These are phyloP conservation scores for Anolis carolinensis DNA, from an alignment of 2,113 vertebrate genomes.

Conservation along the genomic window DNA sequence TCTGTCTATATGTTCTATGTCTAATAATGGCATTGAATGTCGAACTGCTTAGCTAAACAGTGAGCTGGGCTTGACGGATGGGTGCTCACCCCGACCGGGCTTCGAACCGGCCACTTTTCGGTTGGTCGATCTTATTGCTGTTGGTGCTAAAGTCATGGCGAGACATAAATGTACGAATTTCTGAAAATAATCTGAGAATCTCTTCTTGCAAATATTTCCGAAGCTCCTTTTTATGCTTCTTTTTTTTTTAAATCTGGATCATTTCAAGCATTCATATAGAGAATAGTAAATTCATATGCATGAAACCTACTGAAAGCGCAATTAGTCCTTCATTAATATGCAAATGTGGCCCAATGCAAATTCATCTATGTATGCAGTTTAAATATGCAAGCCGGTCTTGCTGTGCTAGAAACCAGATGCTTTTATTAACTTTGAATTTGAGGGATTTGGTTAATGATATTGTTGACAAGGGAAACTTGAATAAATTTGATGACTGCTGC, in stretches of 20 bases:
- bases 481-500: slow-evolving; percentile 74
- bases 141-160: slow-evolving; percentile 56
- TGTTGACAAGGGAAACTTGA: slow-evolving; percentile 76
- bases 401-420: slow-evolving; percentile 73
- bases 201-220: slow-evolving; percentile 59
- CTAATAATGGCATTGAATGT: too few species aligned
- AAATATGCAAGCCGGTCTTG: slow-evolving; percentile 74
- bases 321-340: slow-evolving; percentile 81
- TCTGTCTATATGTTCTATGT: too few species aligned
- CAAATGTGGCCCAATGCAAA: slow-evolving; percentile 77
- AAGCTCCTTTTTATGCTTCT: slow-evolving; percentile 58
- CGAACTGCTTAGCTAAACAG: too few species aligned
- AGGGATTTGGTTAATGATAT: slow-evolving; percentile 76
- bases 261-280: slow-evolving; percentile 71
- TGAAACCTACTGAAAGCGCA: slow-evolving; percentile 78
- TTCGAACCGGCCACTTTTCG: too few species aligned
- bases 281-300: slow-evolving; percentile 76
- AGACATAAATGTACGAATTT: slow-evolving; percentile 60
- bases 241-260: slow-evolving; percentile 43
- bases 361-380: slow-evolving; percentile 70
- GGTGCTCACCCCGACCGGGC: too few species aligned
- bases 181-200: slow-evolving; percentile 54
- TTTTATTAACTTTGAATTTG: slow-evolving; percentile 81
- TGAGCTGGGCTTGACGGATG: too few species aligned
- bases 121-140: too few species aligned